Evolutionary conservation across 2,113 vertebrate genomes (phyloP), one percentile per base, ranked within the genome.

Genomic region (Neogobius melanostomus): DNA sequence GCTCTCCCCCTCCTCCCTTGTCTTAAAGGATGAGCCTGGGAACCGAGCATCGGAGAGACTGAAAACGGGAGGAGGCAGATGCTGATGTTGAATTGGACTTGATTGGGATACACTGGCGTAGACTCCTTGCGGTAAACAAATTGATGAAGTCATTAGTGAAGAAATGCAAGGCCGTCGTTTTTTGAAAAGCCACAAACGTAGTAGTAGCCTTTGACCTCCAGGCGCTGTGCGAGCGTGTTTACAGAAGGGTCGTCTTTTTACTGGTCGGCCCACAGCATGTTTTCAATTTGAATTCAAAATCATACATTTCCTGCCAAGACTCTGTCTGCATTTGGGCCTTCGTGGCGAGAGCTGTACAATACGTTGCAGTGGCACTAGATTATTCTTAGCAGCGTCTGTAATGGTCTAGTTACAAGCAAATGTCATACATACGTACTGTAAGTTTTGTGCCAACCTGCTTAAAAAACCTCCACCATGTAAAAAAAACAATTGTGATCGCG

Each of bases 11-110:
- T 0, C 3, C 4, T 2, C 28, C 28, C 28, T 4, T 4, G 2
- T 36, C 28, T 4, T 36, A 36, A 36, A 90, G 87, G 61, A 82
- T 67, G 84, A 81, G 85, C 80, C 90, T 90, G 89, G 92, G 92
- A 93, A 93, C 89, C 84, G 77, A 63, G 84, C 89, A 80, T 74
- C 56, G 56, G 84, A 76, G 46, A 16, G 5, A 73, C 76, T 79
- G 79, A 70, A 1, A 36, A 36, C 28, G 76, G 73, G 82, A 84
- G 0, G 83, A 83, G 0, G 47, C 45, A 7, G 53, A 69, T 69
- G 28, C 15, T 49, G 15, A 84, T 85, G 87, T 82, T 80, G 5
- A 76, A 85, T 89, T 90, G 76, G 76, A 75, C 83, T 72, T 75
- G 56, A 80, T 76, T 87, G 56, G 79, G 76, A 72, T 79, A 82